Conservation (phyloP, 1,140 invertebrate species). For the Aricia agestis region DNA sequence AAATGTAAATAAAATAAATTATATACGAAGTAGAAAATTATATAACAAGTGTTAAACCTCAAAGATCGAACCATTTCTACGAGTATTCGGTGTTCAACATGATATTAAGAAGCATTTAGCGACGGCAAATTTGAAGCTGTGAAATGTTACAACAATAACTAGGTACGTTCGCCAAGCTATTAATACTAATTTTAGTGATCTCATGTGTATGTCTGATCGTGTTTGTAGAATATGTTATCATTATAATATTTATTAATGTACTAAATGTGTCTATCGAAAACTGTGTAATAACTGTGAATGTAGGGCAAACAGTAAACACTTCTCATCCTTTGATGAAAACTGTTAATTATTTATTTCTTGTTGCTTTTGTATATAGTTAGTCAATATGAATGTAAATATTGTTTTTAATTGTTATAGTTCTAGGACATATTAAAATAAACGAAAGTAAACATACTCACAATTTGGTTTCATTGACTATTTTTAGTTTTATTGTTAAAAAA, state of each 20-base stretch:
- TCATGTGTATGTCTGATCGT: constrained; percentile 19
- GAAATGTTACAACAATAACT: neutral
- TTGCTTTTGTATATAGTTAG: constrained; percentile 42
- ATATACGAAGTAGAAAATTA: neutral
- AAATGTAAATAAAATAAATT: neutral
- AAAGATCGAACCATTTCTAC: neutral
- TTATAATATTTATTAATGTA: constrained; percentile 26
- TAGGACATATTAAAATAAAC: constrained; percentile 50
- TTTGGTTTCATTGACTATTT: constrained; percentile 38
- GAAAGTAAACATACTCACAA: constrained; percentile 22
- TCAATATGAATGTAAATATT: constrained; percentile 59
- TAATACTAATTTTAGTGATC: constrained; percentile 23
- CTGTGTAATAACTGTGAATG: constrained; percentile 20
- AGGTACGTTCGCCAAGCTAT: constrained; percentile 10
- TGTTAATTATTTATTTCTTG: constrained; percentile 66
- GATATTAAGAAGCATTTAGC: constrained; percentile 2
- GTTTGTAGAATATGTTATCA: constrained; percentile 7
- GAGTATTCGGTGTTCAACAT: too few relatives aligned
- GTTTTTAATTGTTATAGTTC: constrained; percentile 60
- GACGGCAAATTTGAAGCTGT: constrained; percentile 14
- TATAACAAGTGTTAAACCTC: constrained; percentile 11
- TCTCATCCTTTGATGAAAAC: constrained; percentile 21
- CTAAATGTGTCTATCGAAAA: constrained; percentile 19
- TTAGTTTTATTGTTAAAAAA: too few relatives aligned
- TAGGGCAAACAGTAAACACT: neutral